phyloP scores from a whole-genome alignment of 1,140 invertebrate genomes.

The Nylanderia fulva region DNA sequence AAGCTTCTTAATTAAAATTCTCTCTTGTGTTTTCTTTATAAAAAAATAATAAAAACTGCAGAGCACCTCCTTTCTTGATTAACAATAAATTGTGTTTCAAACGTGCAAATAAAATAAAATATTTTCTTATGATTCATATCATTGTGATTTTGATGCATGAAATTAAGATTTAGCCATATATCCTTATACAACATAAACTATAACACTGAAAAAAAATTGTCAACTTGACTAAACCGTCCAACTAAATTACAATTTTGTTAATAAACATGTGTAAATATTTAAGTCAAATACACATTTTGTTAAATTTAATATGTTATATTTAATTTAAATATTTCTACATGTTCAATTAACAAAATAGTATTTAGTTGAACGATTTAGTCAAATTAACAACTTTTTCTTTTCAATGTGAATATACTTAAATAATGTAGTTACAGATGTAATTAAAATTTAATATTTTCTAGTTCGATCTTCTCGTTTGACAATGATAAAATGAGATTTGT shows the following conservation, averaged over 20 bases:
- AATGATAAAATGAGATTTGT: background rate
- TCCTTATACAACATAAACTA: background rate
- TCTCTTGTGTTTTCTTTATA: no score
- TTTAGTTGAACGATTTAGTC: no score
- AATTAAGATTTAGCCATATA: background rate
- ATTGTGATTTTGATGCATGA: background rate
- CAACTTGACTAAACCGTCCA: no score
- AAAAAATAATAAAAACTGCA: background rate
- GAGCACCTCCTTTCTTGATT: background rate
- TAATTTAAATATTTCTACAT: no score
- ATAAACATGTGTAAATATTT: no score
- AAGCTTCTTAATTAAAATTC: no score
- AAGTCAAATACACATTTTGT: no score
- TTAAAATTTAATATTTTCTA: background rate
- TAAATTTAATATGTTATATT: no score
- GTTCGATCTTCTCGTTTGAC: background rate
- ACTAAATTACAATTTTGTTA: no score
- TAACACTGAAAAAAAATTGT: no score
- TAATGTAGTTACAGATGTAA: background rate
- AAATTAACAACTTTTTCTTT: no score
- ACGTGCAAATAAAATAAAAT: background rate
- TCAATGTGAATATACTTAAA: conserved; percentile 1
- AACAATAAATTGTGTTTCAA: background rate
- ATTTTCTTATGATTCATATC: background rate
- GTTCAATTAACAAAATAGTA: no score